Evolutionary conservation across 2,113 vertebrate genomes (phyloP), one percentile per base, ranked within the genome.

Genomic region (Macaca nemestrina): DNA sequence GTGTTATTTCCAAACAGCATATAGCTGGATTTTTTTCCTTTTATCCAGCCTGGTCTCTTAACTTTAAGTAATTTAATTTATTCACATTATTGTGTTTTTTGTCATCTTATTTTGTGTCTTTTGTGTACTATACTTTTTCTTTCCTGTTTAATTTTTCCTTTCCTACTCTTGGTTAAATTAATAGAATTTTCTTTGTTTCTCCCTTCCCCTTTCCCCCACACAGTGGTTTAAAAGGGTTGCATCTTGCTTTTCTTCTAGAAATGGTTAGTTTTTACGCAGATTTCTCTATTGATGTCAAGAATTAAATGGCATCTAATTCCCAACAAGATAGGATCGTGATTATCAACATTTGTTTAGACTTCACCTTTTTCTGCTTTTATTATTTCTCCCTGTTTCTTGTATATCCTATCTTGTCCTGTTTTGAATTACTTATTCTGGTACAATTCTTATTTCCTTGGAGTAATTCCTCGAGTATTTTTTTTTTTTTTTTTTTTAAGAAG

Each of bases 391-490:
- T 30, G 8, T 70, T 95, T 88, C 59, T 84, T 85, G n/a, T 23
- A 38, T 73, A 43, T 76, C 57, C 52, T 20, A 6, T 38, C 73
- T 91, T 97, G 76, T 38, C 84, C 72, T 94, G 84, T 93, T 84
- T 95, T 43, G 78, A 88, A 43, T 97, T 57, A 95, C 81, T 96
- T 96, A 82, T 82, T 96, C 92, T 94, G 64, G 67, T 78, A 76
- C 38, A 50, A 30, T 72, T 90, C 84, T 90, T 96, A 73, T 96
- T 95, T 94, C 93, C 67, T 64, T 96, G 88, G 93, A 97, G 89
- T 96, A 85, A 96, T 94, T 97, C 87, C 94, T 96, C 83, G 83
- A 95, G 94, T 94, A 61, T 38, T 38, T 64, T 88, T 97, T 78
- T 94, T 82, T 78, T 94, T 82, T 97, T 64, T 61, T 64, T 55